Evolutionary conservation across 2,888 invertebrate species (phyloP).

Genomic region (Ichneumon xanthorius): DNA sequence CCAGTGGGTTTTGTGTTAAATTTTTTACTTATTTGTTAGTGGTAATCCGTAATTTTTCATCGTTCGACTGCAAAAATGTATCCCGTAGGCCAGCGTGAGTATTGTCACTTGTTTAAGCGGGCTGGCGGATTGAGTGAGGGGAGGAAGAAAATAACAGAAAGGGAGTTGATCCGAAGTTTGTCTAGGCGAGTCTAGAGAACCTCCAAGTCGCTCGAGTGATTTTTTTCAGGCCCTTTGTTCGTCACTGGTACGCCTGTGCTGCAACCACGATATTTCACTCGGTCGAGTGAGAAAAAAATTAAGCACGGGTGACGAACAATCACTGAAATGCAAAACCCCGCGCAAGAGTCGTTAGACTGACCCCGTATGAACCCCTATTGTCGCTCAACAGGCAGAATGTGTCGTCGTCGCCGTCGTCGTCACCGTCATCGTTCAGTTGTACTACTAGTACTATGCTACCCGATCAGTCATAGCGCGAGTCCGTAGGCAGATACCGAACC

Average conservation of each 20-base stretch:
- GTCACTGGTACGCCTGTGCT: conserved; percentile 28
- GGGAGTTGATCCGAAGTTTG: conserved; percentile 67
- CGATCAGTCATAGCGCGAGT: conserved; percentile 23
- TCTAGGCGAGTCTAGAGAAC: conserved; percentile 75
- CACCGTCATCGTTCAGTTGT: conserved; percentile 42
- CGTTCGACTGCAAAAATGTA: conserved; percentile 86
- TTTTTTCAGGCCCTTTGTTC: conserved; percentile 73
- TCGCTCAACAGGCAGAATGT: conserved; percentile 80
- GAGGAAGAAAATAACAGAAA: conserved; percentile 47
- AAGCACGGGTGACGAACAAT: background rate
- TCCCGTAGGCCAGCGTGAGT: conserved; percentile 90
- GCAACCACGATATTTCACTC: conserved; percentile 42
- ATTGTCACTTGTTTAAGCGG: conserved; percentile 65
- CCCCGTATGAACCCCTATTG: conserved; percentile 75
- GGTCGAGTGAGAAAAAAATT: background rate
- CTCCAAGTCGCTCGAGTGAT: conserved; percentile 69
- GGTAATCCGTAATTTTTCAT: conserved; percentile 81
- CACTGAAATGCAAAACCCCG: conserved; percentile 38
- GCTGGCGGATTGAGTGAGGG: conserved; percentile 33
- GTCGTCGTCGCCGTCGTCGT: conserved; percentile 72
- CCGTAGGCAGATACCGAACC: conserved; percentile 12
- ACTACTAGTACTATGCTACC: conserved; percentile 14
- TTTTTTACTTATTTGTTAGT: conserved; percentile 83
- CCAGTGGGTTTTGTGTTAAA: conserved; percentile 82
- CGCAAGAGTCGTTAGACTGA: conserved; percentile 68